Evolutionary conservation across 2,113 vertebrate genomes (phyloP).

Genomic region (Podilymbus podiceps): DNA sequence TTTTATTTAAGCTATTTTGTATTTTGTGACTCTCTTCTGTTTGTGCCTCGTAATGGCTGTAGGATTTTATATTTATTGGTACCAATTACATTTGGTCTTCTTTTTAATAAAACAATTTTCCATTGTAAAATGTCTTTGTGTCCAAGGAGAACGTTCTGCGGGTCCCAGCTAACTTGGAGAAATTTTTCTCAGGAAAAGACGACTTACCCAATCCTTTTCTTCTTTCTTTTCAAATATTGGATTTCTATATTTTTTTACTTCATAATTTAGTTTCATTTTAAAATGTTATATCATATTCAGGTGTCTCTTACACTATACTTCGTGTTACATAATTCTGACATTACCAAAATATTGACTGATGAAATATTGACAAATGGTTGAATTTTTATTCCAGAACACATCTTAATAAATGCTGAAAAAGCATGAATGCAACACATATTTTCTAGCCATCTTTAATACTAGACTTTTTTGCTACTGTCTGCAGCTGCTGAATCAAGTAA

Average conservation of each 20-base stretch:
- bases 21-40: background rate
- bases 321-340: background rate
- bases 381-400: background rate
- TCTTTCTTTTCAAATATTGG: background rate
- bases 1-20: conserved; percentile 17
- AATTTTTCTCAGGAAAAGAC: background rate
- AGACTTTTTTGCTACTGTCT: background rate
- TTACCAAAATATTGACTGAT: background rate
- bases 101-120: background rate
- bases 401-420: background rate
- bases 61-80: conserved; percentile 18
- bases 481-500: background rate
- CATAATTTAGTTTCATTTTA: background rate
- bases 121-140: background rate
- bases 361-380: background rate
- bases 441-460: background rate
- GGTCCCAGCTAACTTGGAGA: background rate
- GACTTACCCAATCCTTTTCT: background rate
- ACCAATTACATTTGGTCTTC: background rate
- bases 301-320: background rate
- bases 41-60: background rate
- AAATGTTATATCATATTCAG: background rate
- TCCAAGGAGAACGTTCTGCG: background rate
- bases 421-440: background rate
- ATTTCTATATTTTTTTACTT: background rate